A percentile compares a stretch with the other conserved stretches of the same genome.
Conservation (phyloP, 2,888 invertebrate species). For the Gnatocerus cornutus region DNA sequence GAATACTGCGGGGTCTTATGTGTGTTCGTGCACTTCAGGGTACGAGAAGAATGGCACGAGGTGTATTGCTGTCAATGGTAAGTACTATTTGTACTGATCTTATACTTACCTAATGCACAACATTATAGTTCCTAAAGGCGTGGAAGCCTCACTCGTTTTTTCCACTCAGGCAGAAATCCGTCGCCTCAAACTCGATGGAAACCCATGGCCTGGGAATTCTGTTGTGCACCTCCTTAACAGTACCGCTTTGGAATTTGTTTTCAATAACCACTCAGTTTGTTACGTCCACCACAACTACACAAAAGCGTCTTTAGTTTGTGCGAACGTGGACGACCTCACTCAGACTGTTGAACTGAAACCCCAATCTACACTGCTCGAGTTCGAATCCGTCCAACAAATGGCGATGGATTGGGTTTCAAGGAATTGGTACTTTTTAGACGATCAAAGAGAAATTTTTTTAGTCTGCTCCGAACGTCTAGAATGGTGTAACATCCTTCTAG, state of each 20-base stretch:
- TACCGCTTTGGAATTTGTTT: constrained; percentile 78
- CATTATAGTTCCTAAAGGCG: constrained; percentile 76
- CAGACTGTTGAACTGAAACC: constrained; percentile 75
- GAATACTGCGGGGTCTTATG: constrained; percentile 79
- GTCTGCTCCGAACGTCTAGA: constrained; percentile 71
- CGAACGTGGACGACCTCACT: constrained; percentile 77
- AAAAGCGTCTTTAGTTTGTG: constrained; percentile 76
- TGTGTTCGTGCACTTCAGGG: constrained; percentile 83
- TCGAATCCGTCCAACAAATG: constrained; percentile 82
- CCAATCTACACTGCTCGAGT: constrained; percentile 77
- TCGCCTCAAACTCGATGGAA: constrained; percentile 76
- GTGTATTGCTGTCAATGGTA: constrained; percentile 84
- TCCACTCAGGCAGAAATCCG: constrained; percentile 80
- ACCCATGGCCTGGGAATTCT: constrained; percentile 69
- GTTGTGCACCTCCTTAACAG: constrained; percentile 69
- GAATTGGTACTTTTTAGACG: constrained; percentile 88
- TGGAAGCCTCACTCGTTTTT: constrained; percentile 79
- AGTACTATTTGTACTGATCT: constrained; percentile 51
- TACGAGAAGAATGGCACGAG: constrained; percentile 76
- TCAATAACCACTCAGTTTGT: constrained; percentile 80
- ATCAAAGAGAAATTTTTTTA: constrained; percentile 61
- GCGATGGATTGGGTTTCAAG: constrained; percentile 89
- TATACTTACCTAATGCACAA: not conserved
- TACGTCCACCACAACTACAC: constrained; percentile 81
- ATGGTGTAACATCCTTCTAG: constrained; percentile 81